These are phyloP conservation scores for Halesus radiatus DNA, from an alignment of 1,140 invertebrate species.

Conservation along the genomic window DNA sequence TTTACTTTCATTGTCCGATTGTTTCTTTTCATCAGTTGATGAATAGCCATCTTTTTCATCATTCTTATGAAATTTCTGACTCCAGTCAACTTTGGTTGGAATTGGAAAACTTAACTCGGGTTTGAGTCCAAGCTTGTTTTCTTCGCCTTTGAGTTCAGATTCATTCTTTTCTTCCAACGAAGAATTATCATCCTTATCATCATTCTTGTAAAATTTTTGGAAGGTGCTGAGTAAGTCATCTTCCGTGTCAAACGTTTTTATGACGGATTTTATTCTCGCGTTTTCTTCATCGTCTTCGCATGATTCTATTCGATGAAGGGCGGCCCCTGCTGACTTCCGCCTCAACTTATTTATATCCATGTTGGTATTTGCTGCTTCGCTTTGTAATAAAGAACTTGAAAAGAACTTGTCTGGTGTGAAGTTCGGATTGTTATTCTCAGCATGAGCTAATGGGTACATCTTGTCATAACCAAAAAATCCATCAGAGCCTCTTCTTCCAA, in stretches of 20 bases:
- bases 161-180: not conserved
- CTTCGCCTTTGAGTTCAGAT: too few relatives aligned
- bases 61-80: not conserved
- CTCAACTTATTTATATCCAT: constrained; percentile 8
- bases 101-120: not conserved
- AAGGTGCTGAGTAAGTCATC: constrained; percentile 46
- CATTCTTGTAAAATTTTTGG: constrained; percentile 45
- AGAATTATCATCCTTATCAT: constrained; percentile 2
- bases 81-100: not conserved
- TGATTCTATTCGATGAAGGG: constrained; percentile 39
- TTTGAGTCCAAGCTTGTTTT: too few relatives aligned
- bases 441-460: constrained; percentile 31
- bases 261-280: not conserved
- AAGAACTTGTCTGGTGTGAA: constrained; percentile 50
- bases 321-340: constrained; percentile 35
- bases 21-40: constrained; percentile 2
- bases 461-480: constrained; percentile 41
- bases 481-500: constrained; percentile 52
- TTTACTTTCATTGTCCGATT: not conserved
- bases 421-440: constrained; percentile 17
- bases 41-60: not conserved
- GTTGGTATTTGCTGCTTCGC: constrained; percentile 36
- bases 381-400: constrained; percentile 50
- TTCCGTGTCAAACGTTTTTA: constrained; percentile 6
- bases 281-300: constrained; percentile 1